Conservation (phyloP, 2,113 vertebrate genomes). For the Megaptera novaeangliae region DNA sequence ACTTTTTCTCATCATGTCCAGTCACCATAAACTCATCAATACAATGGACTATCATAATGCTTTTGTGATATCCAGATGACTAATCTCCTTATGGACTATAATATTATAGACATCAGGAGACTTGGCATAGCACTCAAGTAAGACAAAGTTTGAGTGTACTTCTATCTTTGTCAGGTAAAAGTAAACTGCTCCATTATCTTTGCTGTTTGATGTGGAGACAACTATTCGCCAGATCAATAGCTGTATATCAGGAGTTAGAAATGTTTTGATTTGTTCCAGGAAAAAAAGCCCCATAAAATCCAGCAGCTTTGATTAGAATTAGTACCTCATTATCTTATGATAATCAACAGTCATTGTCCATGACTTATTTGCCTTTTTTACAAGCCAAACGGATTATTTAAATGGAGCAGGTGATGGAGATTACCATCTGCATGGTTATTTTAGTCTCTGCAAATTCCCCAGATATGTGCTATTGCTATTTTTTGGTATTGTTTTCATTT, state of each 20-base stretch:
- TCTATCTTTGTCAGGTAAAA: background rate
- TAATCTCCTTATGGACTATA: background rate
- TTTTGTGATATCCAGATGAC: background rate
- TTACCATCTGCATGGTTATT: background rate
- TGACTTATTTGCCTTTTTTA: background rate
- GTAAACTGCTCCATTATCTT: background rate
- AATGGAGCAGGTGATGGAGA: background rate
- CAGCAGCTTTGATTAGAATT: background rate
- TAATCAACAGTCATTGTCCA: background rate
- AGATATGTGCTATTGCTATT: background rate
- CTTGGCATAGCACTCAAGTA: background rate
- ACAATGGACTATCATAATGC: background rate
- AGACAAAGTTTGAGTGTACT: background rate
- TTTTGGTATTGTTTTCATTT: background rate
- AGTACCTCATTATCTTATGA: background rate
- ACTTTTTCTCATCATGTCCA: background rate
- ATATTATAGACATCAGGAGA: background rate
- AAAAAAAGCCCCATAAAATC: background rate
- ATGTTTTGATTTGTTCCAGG: background rate
- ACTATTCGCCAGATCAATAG: background rate
- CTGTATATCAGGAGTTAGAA: background rate
- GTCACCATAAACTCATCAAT: background rate
- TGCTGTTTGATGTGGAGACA: background rate
- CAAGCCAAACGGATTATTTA: conserved; percentile 13
- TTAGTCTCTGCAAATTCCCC: background rate